Evolutionary conservation across 2,888 invertebrate species (phyloP), one percentile per base, ranked within the genome.

Genomic region (Anthoptus insignis): DNA sequence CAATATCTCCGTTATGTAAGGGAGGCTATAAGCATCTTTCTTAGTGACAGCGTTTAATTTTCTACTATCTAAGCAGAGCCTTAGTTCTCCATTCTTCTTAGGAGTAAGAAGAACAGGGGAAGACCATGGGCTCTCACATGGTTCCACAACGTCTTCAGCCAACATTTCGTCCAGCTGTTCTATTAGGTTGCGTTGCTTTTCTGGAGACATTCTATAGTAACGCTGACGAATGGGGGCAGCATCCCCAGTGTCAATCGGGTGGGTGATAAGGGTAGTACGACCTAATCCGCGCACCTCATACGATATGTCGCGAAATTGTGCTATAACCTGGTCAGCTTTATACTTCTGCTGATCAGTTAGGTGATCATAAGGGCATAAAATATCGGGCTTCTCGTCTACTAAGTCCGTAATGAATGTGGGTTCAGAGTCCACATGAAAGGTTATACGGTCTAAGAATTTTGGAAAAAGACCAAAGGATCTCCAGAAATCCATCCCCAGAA

Each of bases 231-330:
- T 71, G 11, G 75, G 75, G n/a, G n/a, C 5, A 6, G 68, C 34
- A 29, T 74, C 65, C 0, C 75, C 76, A 3, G 77, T 77, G 56
- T 76, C 68, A 13, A 76, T 77, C 0, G 16, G 42, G 53, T 77
- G 76, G 1, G 39, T 52, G 11, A 75, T 61, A 6, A 76, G 52
- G 27, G 60, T 9, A 4, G 78, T 78, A n/a, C 64, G 22, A 24
- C 74, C 75, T 21, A 74, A 53, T n/a, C 74, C 74, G 2, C 32
- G 32, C 11, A 32, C 9, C 11, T 32, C 32, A 9, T 32, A 32
- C 9, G 32, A 32, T 8, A 32, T 32, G 32, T 32, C 32, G 2
- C 32, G 11, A 9, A 32, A 32, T 32, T 32, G 32, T 32, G 32
- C 7, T 3, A 32, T 32, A 9, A 32, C 9, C 9, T 32, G 32